A percentile compares a stretch with the other conserved stretches of the same genome.
Conservation (phyloP, 2,113 vertebrate species). For the Sylvilagus bachmani region DNA sequence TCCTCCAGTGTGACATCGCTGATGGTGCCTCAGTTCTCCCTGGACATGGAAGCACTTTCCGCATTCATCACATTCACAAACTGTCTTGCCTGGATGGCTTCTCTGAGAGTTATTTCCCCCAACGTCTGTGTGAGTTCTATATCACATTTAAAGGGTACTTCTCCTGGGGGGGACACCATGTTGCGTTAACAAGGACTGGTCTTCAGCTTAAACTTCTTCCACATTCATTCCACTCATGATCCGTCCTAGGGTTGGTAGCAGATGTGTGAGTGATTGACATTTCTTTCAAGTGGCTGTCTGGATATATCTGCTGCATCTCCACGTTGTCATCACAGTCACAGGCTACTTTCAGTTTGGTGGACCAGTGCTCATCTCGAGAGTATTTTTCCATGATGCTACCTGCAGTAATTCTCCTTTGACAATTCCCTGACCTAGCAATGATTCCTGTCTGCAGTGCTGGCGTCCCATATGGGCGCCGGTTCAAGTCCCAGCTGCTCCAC, state of each 20-base stretch:
- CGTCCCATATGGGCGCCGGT: too few relatives aligned
- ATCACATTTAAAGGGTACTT: conserved; percentile 13
- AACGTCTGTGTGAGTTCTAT: conserved; percentile 37
- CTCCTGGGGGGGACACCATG: neutral
- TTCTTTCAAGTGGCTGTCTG: neutral
- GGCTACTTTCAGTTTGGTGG: neutral
- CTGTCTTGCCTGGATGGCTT: conserved; percentile 46
- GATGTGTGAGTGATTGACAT: neutral
- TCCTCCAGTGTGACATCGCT: conserved; percentile 67
- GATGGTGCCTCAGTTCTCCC: conserved; percentile 60
- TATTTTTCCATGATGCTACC: conserved; percentile 31
- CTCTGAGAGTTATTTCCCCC: conserved; percentile 24
- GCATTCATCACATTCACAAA: conserved; percentile 52
- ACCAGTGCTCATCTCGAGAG: neutral
- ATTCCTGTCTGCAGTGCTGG: neutral
- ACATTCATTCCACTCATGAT: conserved; percentile 22
- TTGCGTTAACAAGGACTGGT: conserved; percentile 30
- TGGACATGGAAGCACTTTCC: conserved; percentile 61
- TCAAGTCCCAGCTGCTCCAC: too few relatives aligned
- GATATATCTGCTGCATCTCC: conserved; percentile 7
- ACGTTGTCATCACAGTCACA: neutral
- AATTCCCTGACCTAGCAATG: neutral
- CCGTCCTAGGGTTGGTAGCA: neutral
- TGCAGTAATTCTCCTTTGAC: conserved; percentile 51
- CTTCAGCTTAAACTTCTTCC: neutral